Evolutionary conservation across 2,113 vertebrate species (phyloP).

Genomic region (Aegotheles bennettii): DNA sequence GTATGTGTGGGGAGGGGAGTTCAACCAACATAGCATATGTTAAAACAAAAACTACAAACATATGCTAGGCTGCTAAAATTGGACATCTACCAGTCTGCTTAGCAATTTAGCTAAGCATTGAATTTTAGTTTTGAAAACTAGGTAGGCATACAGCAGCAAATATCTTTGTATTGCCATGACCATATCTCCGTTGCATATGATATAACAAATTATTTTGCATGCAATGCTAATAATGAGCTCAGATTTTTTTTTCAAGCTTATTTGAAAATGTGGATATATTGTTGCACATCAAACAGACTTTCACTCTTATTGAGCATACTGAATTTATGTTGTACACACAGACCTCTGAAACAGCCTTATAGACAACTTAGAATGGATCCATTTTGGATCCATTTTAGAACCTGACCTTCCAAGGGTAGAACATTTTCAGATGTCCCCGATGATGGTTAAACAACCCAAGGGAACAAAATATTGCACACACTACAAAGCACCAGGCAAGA

Average conservation of each 20-base stretch:
- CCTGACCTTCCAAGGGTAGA: neutral
- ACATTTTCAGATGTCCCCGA: neutral
- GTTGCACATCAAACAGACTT: neutral
- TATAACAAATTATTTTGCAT: neutral
- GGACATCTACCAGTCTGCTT: conserved; percentile 57
- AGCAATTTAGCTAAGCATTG: conserved; percentile 56
- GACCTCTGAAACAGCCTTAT: neutral
- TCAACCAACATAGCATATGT: conserved; percentile 61
- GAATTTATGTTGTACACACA: neutral
- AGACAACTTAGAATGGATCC: neutral
- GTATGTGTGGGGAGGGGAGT: conserved; percentile 60
- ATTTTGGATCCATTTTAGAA: neutral
- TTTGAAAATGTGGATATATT: neutral
- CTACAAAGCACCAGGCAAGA: neutral
- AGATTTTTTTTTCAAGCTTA: neutral
- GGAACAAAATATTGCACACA: neutral
- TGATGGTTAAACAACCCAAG: neutral
- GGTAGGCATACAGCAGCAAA: conserved; percentile 41
- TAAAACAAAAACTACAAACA: conserved; percentile 66
- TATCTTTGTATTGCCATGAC: conserved; percentile 26
- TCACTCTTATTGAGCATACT: neutral
- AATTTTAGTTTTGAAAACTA: conserved; percentile 57
- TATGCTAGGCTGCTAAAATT: conserved; percentile 66
- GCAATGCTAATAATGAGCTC: neutral
- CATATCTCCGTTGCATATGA: neutral